A percentile compares a stretch with the other conserved stretches of the same genome.
Evolutionary conservation across 2,888 invertebrate species (phyloP).

Genomic region (Schizaphis graminum): DNA sequence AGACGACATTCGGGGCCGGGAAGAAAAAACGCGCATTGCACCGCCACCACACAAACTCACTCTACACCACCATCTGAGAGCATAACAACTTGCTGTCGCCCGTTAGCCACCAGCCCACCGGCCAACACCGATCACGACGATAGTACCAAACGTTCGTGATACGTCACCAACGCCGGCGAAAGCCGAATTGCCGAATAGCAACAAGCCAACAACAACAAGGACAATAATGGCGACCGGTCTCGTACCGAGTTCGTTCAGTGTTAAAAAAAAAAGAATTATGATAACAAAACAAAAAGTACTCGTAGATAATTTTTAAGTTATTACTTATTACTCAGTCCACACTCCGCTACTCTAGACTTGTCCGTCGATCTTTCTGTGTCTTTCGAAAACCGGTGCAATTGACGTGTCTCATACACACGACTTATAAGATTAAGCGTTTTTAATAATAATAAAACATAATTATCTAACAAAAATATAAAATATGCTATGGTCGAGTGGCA

Average conservation of each 20-base stretch:
- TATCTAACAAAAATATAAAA: background rate
- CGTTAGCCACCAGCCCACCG: background rate
- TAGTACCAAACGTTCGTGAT: background rate
- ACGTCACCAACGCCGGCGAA: background rate
- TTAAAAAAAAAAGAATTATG: background rate
- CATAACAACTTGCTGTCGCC: background rate
- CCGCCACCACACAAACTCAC: background rate
- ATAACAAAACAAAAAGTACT: background rate
- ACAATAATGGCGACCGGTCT: background rate
- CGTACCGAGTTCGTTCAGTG: background rate
- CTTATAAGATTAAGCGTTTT: background rate
- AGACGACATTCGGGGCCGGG: slow-evolving; percentile 1
- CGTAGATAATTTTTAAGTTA: background rate
- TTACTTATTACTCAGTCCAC: background rate
- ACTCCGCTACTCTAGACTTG: background rate
- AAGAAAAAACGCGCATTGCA: slow-evolving; percentile 11
- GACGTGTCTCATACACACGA: background rate
- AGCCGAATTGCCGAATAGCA: background rate
- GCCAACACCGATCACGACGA: background rate
- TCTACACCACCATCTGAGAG: background rate
- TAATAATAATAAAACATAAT: background rate
- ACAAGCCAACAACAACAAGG: background rate
- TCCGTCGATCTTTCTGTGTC: background rate
- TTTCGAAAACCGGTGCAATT: background rate
- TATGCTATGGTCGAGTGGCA: background rate